phyloP scores from a whole-genome alignment of 2,797 vertebrate genomes.

The Sebastes oblongus region DNA sequence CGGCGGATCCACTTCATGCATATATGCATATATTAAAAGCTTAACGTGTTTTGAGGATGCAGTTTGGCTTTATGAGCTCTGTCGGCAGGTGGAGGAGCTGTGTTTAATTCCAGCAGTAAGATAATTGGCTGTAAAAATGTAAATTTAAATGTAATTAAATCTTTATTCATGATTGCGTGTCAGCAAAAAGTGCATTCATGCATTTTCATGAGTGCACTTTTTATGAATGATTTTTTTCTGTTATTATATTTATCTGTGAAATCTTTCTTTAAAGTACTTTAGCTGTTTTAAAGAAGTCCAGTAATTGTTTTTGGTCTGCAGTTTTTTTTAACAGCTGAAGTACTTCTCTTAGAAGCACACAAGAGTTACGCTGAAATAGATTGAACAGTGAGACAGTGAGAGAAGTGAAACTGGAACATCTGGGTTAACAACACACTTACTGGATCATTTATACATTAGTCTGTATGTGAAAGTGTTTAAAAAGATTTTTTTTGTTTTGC shows the following conservation, averaged over 20 bases:
- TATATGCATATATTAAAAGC: neutral
- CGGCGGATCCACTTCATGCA: neutral
- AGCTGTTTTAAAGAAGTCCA: neutral
- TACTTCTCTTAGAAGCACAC: neutral
- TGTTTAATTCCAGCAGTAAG: conserved; percentile 4
- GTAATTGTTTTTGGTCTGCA: neutral
- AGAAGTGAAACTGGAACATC: neutral
- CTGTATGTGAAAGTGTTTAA: too few relatives aligned
- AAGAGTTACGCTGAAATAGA: neutral
- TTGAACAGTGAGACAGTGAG: neutral
- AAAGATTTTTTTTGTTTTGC: too few relatives aligned
- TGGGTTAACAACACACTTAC: neutral
- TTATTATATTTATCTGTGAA: neutral
- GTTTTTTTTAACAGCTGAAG: neutral
- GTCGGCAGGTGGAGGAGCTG: conserved; percentile 1
- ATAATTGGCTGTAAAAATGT: conserved; percentile 34
- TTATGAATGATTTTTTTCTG: neutral
- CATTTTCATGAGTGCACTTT: conserved; percentile 21
- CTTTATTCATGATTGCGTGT: conserved; percentile 19
- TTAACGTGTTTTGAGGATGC: neutral
- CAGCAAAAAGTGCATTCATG: conserved; percentile 30
- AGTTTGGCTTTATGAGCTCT: neutral
- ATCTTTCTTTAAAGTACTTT: neutral
- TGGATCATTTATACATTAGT: too few relatives aligned
- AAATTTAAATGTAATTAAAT: conserved; percentile 25